These are phyloP conservation scores for Oryzias curvinotus DNA, from an alignment of 2,113 vertebrate species.

Conservation along the genomic window DNA sequence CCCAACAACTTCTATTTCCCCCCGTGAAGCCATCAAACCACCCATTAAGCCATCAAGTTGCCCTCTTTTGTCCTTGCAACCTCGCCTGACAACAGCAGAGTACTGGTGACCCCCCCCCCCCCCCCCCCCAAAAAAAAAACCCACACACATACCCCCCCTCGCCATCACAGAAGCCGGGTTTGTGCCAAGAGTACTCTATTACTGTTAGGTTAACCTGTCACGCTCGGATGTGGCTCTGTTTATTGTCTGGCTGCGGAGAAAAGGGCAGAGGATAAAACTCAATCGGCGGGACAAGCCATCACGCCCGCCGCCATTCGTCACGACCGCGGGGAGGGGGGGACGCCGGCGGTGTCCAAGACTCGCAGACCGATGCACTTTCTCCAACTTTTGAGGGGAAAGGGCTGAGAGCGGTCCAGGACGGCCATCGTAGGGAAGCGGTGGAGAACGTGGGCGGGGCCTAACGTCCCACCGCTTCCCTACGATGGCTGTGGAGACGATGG, in stretches of 20 bases:
- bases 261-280: slow-evolving; percentile 73
- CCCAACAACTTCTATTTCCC: slow-evolving; percentile 53
- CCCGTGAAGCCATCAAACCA: slow-evolving; percentile 59
- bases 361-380: background rate
- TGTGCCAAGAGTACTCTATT: slow-evolving; percentile 62
- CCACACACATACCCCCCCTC: slow-evolving; percentile 3
- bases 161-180: slow-evolving; percentile 12
- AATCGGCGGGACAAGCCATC: slow-evolving; percentile 70
- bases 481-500: too few relatives aligned
- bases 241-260: slow-evolving; percentile 58
- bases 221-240: slow-evolving; percentile 61
- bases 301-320: slow-evolving; percentile 56
- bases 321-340: slow-evolving; percentile 19
- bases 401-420: too few relatives aligned
- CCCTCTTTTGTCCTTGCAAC: slow-evolving; percentile 63
- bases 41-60: slow-evolving; percentile 61
- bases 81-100: slow-evolving; percentile 50
- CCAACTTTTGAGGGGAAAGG: background rate
- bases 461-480: too few relatives aligned
- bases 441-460: too few relatives aligned
- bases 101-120: background rate
- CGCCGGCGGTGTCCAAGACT: background rate
- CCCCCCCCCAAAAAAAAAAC: background rate
- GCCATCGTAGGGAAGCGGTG: slow-evolving; percentile 45
- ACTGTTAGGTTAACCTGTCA: slow-evolving; percentile 71